Base-by-base conservation (phyloP, 2,888 invertebrate species). In the Pandemis heparana region DNA sequence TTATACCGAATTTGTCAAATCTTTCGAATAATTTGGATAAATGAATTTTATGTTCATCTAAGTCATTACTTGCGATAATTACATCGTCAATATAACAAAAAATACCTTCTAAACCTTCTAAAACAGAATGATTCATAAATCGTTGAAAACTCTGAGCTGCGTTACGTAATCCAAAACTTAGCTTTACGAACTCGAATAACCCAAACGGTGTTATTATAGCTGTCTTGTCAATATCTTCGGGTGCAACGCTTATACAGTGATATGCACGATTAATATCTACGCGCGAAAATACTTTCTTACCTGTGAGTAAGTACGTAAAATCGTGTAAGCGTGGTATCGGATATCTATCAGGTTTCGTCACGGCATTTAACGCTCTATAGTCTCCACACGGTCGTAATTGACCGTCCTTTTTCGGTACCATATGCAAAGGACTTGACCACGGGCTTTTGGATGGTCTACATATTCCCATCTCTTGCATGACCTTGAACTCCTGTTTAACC, bases 391-490 rank as follows among this genome's bases (percentile, higher is more conserved):
- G 76, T 5, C 77, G 63, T 78, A 81, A 77, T 0, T 75, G 70
- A 2, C 79, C 82, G 51, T 71, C 51, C 60, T 79, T 79, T 60
- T 82, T 85, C n/a, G 65, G 68, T 6, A 75, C 80, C 32, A 76
- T 56, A 39, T 76, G 76, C 69, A 90, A 76, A 1, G 87, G 89
- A 60, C 80, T 84, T 0, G 88, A 77, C 86, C 86, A 89, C 8
- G 79, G 77, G 60, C 86, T 88, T 7, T 79, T 81, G 0, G 88
- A 89, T 0, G 85, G 87, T 4, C 87, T 78, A 39, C 84, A 83
- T 16, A 88, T 84, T 0, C 87, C 90, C n/a, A 77, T 73, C 12
- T 86, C 78, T 4, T 81, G 10, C n/a, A n/a, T n/a, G n/a, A n/a
- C 85, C 85, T 5, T 74, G 67, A n/a, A n/a, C n/a, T n/a, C n/a